Evolutionary conservation across 1,140 invertebrate genomes (phyloP), one percentile per base, ranked within the genome.

Genomic region (Stegodyphus dumicola): DNA sequence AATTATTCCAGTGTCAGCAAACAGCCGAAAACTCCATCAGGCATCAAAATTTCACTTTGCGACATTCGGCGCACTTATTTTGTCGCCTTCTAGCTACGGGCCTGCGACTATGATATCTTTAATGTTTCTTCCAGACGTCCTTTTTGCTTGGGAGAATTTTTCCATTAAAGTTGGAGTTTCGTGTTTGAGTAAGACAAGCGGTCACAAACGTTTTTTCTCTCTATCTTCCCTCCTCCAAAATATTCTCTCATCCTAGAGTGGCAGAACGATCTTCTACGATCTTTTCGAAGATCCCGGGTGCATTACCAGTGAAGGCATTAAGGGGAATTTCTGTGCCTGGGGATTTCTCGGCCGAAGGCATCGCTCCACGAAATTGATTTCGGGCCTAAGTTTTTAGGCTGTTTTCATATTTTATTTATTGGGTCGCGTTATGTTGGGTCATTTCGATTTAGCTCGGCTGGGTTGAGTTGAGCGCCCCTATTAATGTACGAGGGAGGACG

Each of bases 341-440:
- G 33, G 69, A 71, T 71, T 71, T 71, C 33, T 9, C 69, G 11
- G 33, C 33, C 18, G 69, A 71, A 71, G 49, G 69, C 69, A 71
- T 48, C 69, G 69, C 69, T 71, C 69, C 69, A 48, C 69, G 48
- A 71, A 71, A 71, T 71, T 71, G 69, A 71, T 71, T 71, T 71
- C 33, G 10, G 49, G 33, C 10, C 69, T 71, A 71, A 71, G 69
- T 71, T 71, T 71, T 71, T 71, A 49, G 49, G 49, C 33, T 48
- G 48, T 71, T 71, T 71, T 33, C 51, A 49, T 71, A 49, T 71
- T 49, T 71, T 71, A 71, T 71, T 71, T 71, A 71, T 51, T 71
- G 69, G 69, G 49, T 71, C 69, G 48, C 66, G 56, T 60, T 67
- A 33, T 13, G 49, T 71, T n/a, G 69, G 69, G 69, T 71, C 69